Evolutionary conservation across 1,140 invertebrate genomes (phyloP), one percentile per base, ranked within the genome.

Genomic region (Xylocopa sonorina): DNA sequence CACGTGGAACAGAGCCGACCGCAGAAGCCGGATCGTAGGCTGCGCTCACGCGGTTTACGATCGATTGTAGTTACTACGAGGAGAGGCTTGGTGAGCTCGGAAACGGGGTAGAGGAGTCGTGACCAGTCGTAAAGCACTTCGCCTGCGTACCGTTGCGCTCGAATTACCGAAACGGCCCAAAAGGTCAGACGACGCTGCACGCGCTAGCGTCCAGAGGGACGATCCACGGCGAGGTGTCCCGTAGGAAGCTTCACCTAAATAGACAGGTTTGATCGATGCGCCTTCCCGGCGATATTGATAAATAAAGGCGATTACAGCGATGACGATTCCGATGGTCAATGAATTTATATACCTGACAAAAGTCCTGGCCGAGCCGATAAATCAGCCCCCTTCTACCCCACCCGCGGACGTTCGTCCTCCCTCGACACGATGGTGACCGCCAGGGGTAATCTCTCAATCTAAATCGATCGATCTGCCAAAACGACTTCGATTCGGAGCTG

Each of bases 361-460:
- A 83, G 80, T 60, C 68, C 51, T 60, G 84, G 68, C 76, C 80
- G 77, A 76, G 84, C 85, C 86, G 75, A 91, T 91, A 90, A 89
- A 92, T 90, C 88, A 90, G 71, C 38, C 77, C 53, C 24, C 29
- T 29, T 2, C 32, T n/a, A n/a, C n/a, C n/a, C n/a, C n/a, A n/a
- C 68, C 53, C 66, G 55, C 18, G 16, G 3, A 2, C 32, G 34
- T 50, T 43, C 63, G 43, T n/a, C n/a, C 48, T 46, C 24, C 50
- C n/a, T 27, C 51, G 63, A 50, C 53, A 78, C 69, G 81, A 81
- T 18, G 64, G 79, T 85, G 84, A 80, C 86, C 85, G 87, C 79
- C 86, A 82, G 84, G 81, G 83, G 82, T 88, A 91, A 92, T 92
- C 91, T 91, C 89, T 88, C 85, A 88, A 92, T 92, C 91, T 91